Evolutionary conservation across 2,797 vertebrate genomes (phyloP).

Genomic region (Notamacropus eugenii): DNA sequence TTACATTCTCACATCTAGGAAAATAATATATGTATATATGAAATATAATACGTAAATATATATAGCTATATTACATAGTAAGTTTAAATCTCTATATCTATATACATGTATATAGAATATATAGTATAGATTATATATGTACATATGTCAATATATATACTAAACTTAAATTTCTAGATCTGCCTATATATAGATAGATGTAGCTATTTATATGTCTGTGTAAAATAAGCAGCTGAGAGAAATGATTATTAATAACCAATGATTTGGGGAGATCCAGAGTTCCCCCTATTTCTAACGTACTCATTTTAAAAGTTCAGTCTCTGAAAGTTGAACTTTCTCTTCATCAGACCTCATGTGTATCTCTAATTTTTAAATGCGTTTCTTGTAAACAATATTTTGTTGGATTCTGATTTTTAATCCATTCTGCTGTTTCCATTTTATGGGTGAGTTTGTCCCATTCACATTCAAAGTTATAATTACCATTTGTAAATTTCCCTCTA

Average conservation of each 20-base stretch:
- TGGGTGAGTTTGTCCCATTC: background rate
- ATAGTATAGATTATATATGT: background rate
- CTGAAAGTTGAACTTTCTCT: background rate
- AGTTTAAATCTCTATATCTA: background rate
- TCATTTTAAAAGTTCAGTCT: background rate
- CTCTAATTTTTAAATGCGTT: background rate
- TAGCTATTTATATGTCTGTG: background rate
- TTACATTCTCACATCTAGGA: too few relatives aligned
- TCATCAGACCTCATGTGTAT: background rate
- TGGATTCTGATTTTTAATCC: background rate
- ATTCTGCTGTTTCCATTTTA: background rate
- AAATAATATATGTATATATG: background rate
- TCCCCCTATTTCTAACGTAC: background rate
- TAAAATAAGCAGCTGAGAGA: background rate
- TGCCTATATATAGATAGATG: background rate
- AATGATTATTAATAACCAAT: background rate
- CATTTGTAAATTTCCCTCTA: background rate
- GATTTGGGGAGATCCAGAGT: background rate
- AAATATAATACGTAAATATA: background rate
- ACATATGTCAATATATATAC: background rate
- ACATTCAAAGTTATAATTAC: background rate
- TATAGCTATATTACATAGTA: background rate
- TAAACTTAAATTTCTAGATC: background rate
- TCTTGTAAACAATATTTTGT: background rate
- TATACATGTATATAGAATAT: background rate